Base-by-base conservation (phyloP, 2,888 invertebrate species). In the Crematogaster levior region DNA sequence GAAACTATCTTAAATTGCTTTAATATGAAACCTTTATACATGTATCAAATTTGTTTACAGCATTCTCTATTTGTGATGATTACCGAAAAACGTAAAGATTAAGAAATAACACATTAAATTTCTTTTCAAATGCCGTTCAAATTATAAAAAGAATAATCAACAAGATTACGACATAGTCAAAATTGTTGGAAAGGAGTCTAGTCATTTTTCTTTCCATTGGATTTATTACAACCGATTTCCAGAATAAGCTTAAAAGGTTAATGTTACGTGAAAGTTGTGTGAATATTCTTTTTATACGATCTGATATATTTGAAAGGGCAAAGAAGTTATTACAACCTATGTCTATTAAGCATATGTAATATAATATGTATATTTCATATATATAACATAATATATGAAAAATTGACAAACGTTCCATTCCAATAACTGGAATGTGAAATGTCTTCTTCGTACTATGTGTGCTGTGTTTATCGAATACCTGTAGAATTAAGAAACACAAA, bases 181-280 rank as follows among this genome's bases (percentile, higher is more conserved):
- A 46, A 56, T 24, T 21, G 46, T 58, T 53, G 68, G 18, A 77
- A 79, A 56, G 46, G 5, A 56, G 43, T 79, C 51, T 79, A 79
- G 77, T 79, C 77, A 79, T 21, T 79, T 75, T 68, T 79, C 66
- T 75, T 75, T 75, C 66, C 43, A 56, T 56, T 40, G 43, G 43
- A 77, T 68, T 77, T 58, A 27, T 18, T 56, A 6, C 24, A 56
- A 46, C 7, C 18, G 43, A 43, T 77, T 77, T 68, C 18, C 18
- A 43, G 6, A 56, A 7, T 68, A 18, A 18, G 4, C 18, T 58
- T 68, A 21, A 79, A 68, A 51, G 34, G 12, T 34, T 65, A 68
- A 77, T 40, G 24, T 56, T 75, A 66, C 10, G 3, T 30, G 43
- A 56, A 56, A 56, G 24, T 30, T 43, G 30, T 43, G 10, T 77